Conservation (phyloP, 1,140 invertebrate species). For the Drosophila bocqueti region DNA sequence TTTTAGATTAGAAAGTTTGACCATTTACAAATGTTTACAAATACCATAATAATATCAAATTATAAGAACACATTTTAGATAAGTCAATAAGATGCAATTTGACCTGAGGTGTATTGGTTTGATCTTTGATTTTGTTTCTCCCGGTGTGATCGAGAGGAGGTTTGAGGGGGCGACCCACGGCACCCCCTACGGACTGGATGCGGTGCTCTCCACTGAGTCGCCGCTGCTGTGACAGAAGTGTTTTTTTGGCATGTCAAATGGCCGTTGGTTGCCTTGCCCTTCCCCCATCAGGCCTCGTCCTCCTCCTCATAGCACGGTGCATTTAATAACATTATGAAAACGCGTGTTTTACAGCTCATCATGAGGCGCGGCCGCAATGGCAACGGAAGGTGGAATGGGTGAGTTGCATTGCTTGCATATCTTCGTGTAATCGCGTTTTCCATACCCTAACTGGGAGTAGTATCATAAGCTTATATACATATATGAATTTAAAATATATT, state of each 20-base stretch:
- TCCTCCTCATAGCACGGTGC: slow-evolving; percentile 19
- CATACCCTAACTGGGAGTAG: slow-evolving; percentile 7
- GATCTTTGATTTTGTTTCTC: slow-evolving; percentile 5
- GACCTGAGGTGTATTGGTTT: not conserved
- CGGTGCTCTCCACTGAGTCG: slow-evolving; percentile 34
- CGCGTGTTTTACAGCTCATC: slow-evolving; percentile 81
- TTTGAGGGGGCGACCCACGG: slow-evolving; percentile 17
- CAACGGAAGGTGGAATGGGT: slow-evolving; percentile 5
- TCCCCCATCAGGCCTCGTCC: not conserved
- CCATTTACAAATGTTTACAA: too few species aligned
- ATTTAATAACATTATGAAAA: slow-evolving; percentile 80
- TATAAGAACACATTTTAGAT: too few species aligned
- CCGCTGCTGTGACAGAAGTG: slow-evolving; percentile 78
- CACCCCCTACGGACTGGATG: slow-evolving; percentile 44
- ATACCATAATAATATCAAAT: too few species aligned
- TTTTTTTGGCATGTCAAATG: slow-evolving; percentile 83
- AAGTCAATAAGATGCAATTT: not conserved
- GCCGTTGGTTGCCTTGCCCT: slow-evolving; percentile 51
- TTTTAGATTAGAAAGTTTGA: too few species aligned
- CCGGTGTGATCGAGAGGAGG: not conserved
- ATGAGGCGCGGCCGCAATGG: slow-evolving; percentile 36
- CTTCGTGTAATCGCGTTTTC: slow-evolving; percentile 48
- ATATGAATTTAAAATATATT: not conserved
- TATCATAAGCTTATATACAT: not conserved
- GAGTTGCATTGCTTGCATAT: slow-evolving; percentile 60